Conservation (phyloP, 2,113 vertebrate genomes). For the Anser cygnoides region DNA sequence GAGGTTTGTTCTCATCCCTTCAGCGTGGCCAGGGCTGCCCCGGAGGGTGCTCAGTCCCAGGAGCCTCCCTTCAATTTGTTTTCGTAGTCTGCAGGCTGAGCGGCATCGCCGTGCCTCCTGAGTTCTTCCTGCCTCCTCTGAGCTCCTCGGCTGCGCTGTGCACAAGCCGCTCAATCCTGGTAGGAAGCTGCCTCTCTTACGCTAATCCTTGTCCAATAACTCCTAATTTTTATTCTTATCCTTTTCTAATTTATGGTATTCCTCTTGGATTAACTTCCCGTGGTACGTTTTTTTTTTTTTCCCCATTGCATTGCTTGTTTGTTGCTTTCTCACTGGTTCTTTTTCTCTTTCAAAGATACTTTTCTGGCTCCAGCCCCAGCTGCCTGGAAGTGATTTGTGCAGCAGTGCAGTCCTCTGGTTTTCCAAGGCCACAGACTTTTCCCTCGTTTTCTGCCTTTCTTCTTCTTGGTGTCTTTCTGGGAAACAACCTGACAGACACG, state of each 20-base stretch:
- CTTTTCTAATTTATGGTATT: background rate
- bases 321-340: background rate
- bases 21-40: background rate
- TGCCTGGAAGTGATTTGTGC: slow-evolving; percentile 13
- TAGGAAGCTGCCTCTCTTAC: background rate
- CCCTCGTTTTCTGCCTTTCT: background rate
- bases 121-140: background rate
- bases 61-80: background rate
- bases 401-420: background rate
- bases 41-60: background rate
- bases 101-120: background rate
- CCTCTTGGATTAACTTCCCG: background rate
- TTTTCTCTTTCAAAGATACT: background rate
- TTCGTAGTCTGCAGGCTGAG: background rate
- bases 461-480: background rate
- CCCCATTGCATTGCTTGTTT: background rate
- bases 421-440: background rate
- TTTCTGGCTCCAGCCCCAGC: background rate
- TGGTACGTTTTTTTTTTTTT: background rate
- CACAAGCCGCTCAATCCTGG: background rate
- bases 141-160: background rate
- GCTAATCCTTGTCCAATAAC: background rate
- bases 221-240: slow-evolving; percentile 18
- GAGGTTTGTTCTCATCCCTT: background rate
- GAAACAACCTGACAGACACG: background rate